Evolutionary conservation across 2,888 invertebrate species (phyloP), one percentile per base, ranked within the genome.

Genomic region (Blastobasis lacticolella): DNA sequence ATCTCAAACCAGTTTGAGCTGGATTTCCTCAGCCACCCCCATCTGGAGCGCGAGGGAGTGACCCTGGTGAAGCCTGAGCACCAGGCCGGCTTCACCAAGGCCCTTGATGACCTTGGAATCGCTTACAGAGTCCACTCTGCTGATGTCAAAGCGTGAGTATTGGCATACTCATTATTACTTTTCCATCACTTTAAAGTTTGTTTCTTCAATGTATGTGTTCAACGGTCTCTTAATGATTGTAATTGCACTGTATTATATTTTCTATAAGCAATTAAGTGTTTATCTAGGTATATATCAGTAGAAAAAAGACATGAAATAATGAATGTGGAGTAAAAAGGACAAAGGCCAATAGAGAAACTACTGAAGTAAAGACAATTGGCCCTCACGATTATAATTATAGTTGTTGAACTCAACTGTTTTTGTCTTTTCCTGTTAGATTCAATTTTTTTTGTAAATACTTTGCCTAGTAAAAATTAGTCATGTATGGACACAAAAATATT

Each of bases 111-210:
- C 0, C 59, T 75, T 7, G 67, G 66, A 0, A 85, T 91, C 45
- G 46, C 61, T 0, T 82, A 83, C 61, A 70, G 66, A 44, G 64
- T 90, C 4, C 78, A 86, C 49, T 66, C 81, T 37, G 73, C 84
- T 4, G 76, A 91, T 66, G 80, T 90, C 0, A 82, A 88, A 60
- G 59, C 65, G 89, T 90, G 67, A 78, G 74, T 5, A 2, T 38
- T 38, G 45, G 10, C 10, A 46, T 5, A 38, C 36, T 40, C 43
- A n/a, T 46, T n/a, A 5, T 46, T 9, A 44, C 10, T 10, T 45
- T 2, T 7, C n/a, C 38, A 41, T 36, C n/a, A 41, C n/a, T 0
- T 10, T 8, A 38, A 38, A 38, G 10, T 23, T 1, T 23, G 23
- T 23, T 23, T 23, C 3, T 23, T 23, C 3, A 2, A 23, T 6